Percentiles rank a stretch among this genome's conserved stretches.
Conservation (phyloP, 2,797 vertebrate genomes). For the Semaprochilodus insignis region DNA sequence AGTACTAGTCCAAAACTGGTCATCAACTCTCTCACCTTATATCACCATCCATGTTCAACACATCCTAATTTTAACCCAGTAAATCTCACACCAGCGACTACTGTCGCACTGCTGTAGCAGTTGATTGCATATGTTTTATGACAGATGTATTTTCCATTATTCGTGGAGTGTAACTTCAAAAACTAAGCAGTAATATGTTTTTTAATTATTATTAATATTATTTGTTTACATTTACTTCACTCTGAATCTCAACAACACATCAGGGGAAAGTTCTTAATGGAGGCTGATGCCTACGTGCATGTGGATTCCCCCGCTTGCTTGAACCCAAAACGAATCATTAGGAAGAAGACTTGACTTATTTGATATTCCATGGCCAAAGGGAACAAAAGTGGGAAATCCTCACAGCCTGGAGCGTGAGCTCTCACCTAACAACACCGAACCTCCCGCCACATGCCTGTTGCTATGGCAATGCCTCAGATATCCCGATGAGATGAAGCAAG, state of each 20-base stretch:
- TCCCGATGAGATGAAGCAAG: conserved; percentile 52
- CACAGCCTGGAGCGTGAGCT: conserved; percentile 57
- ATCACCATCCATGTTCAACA: too few relatives aligned
- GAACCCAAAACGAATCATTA: conserved; percentile 17
- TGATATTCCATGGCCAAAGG: conserved; percentile 34
- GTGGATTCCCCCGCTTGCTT: not conserved
- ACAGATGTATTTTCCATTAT: too few relatives aligned
- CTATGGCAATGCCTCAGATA: conserved; percentile 77
- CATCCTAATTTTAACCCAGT: too few relatives aligned
- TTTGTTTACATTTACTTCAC: not conserved
- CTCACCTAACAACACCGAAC: conserved; percentile 65
- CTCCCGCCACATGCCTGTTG: conserved; percentile 69
- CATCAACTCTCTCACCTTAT: too few relatives aligned
- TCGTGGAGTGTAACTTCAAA: too few relatives aligned
- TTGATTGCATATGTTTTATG: too few relatives aligned
- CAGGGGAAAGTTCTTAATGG: not conserved
- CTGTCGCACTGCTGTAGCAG: too few relatives aligned
- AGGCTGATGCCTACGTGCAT: not conserved
- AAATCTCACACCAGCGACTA: too few relatives aligned
- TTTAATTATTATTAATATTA: too few relatives aligned
- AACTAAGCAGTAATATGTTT: too few relatives aligned
- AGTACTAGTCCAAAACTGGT: too few relatives aligned
- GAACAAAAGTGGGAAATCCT: conserved; percentile 63
- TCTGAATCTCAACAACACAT: not conserved
- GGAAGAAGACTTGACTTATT: conserved; percentile 14